Conservation (phyloP, 2,888 invertebrate genomes). For the Campaea margaritaria region DNA sequence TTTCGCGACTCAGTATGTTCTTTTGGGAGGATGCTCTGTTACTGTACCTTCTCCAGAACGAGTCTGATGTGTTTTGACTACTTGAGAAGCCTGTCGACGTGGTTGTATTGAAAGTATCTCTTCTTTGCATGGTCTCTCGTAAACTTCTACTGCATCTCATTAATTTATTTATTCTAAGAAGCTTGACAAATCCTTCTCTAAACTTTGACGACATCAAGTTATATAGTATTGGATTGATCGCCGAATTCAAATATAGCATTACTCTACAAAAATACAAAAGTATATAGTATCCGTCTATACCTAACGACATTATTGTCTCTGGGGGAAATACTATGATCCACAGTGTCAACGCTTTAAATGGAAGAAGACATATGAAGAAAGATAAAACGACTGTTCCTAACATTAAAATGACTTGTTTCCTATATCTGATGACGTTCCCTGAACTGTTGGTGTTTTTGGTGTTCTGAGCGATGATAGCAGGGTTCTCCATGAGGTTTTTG, state of each 20-base stretch:
- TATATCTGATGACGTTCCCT: conserved; percentile 88
- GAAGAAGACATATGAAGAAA: conserved; percentile 95
- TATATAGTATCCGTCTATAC: conserved; percentile 92
- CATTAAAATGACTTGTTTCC: conserved; percentile 95
- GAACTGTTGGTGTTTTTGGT: conserved; percentile 76
- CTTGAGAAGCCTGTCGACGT: conserved; percentile 86
- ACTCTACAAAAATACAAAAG: conserved; percentile 94
- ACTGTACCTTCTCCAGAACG: conserved; percentile 87
- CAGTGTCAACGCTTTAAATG: conserved; percentile 94
- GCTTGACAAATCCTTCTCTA: conserved; percentile 90
- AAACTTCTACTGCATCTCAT: conserved; percentile 75
- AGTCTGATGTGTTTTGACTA: conserved; percentile 85
- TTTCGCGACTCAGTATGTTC: conserved; percentile 68
- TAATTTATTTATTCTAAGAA: conserved; percentile 82
- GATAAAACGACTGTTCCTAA: conserved; percentile 94
- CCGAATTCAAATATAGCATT: conserved; percentile 95
- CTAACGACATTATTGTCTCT: conserved; percentile 88
- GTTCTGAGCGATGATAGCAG: conserved; percentile 88
- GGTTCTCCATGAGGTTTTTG: conserved; percentile 92
- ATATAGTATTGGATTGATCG: conserved; percentile 95
- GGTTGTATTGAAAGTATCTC: conserved; percentile 88
- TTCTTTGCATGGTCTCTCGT: conserved; percentile 85
- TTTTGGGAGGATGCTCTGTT: conserved; percentile 78
- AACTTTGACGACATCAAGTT: conserved; percentile 97
- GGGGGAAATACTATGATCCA: conserved; percentile 93